These are phyloP conservation scores for Diaprepes abbreviatus DNA, from an alignment of 2,888 invertebrate genomes.

Conservation along the genomic window DNA sequence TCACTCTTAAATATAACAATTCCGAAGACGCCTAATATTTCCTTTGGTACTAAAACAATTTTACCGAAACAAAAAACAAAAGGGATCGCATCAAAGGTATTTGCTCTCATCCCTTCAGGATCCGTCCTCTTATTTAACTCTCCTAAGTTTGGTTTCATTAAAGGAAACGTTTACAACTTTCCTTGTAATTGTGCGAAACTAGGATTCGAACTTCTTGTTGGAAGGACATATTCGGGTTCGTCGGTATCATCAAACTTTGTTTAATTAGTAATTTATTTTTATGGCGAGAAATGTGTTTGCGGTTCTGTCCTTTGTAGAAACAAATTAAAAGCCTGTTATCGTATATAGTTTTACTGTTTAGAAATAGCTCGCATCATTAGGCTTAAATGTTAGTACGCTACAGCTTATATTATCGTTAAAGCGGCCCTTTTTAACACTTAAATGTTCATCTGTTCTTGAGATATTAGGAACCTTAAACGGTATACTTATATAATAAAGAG, in stretches of 20 bases:
- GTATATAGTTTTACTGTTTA: too few species aligned
- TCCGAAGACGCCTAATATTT: slow-evolving; percentile 8
- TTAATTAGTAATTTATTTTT: slow-evolving; percentile 29
- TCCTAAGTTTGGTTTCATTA: slow-evolving; percentile 36
- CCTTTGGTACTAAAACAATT: slow-evolving; percentile 16
- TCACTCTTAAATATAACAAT: too few species aligned
- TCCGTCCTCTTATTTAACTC: slow-evolving; percentile 28
- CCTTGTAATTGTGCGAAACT: slow-evolving; percentile 36
- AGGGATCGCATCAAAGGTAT: slow-evolving; percentile 36
- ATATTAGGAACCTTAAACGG: too few species aligned
- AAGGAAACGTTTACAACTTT: slow-evolving; percentile 30
- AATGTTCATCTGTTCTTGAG: too few species aligned
- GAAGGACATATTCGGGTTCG: slow-evolving; percentile 32
- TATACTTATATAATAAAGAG: too few species aligned
- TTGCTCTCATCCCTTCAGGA: slow-evolving; percentile 26
- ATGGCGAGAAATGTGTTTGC: background rate
- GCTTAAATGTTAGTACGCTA: too few species aligned
- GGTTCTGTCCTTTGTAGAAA: too few species aligned
- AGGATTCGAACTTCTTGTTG: slow-evolving; percentile 31
- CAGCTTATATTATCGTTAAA: too few species aligned
- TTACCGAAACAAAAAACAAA: slow-evolving; percentile 36
- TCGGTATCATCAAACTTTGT: slow-evolving; percentile 26
- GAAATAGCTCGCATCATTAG: too few species aligned
- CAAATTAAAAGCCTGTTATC: too few species aligned
- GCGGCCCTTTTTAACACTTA: too few species aligned